Base-by-base conservation (phyloP, 2,113 vertebrate genomes). In the Hirundichthys speculiger region DNA sequence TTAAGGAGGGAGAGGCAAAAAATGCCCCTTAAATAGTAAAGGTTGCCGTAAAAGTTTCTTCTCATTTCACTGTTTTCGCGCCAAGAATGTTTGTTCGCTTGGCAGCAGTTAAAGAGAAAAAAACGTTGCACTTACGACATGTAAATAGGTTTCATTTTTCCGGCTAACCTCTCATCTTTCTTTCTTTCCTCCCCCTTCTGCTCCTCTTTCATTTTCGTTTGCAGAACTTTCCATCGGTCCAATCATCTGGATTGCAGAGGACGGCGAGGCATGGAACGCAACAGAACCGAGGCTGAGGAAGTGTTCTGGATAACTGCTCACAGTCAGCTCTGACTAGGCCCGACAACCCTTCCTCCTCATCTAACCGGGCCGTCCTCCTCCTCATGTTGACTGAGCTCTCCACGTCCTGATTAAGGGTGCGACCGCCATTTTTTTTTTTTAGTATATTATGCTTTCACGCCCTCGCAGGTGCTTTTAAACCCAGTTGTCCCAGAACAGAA, bases 191-290 rank as follows among this genome's bases (percentile, higher is more conserved):
- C 8, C 39, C 65, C 68, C 49, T 24, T 47, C 46, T 49, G 14
- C 27, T 30, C 22, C 40, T 50, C 19, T 50, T 72, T 49, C 77
- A 48, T 68, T 48, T 75, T 57, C 18, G 50, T 47, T 67, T 83
- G 59, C 88, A 88, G 87, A 64, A 39, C 56, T 54, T 48, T 21
- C 49, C 69, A 38, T 64, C 71, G 30, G 54, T 69, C 53, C 41
- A 72, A 80, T 72, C 47, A 76, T 74, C 67, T 60, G 73, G 62
- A 84, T 87, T 52, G 66, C 25, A 73, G 73, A 12, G 50, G 72
- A 63, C 74, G 41, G 53, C 57, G 56, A 88, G 88, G 71, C 82
- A 94, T 94, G 92, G 92, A 94, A 91, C 92, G 92, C 56, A 94
- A 93, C 87, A 93, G 92, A 93, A 53, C 71, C 74, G 69, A 73